phyloP scores from a whole-genome alignment of 2,113 vertebrate genomes.

The Rattus norvegicus region DNA sequence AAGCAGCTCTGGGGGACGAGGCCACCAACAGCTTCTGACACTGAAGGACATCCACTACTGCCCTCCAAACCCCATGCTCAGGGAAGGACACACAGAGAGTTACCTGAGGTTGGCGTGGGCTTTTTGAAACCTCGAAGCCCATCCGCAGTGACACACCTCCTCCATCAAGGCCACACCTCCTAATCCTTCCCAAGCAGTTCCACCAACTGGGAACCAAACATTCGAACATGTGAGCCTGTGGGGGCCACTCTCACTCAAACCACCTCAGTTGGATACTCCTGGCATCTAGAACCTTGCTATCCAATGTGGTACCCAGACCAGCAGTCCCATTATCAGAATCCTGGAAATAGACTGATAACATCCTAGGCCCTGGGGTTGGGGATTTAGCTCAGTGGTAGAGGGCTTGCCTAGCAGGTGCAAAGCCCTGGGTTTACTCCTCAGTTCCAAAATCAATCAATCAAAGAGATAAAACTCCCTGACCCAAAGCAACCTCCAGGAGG shows the following conservation, averaged over 20 bases:
- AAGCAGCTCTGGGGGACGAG: rapidly evolving
- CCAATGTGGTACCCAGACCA: neutral
- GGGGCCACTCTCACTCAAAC: neutral
- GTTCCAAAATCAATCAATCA: neutral
- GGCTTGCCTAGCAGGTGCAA: neutral
- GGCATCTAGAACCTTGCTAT: neutral
- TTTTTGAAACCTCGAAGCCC: neutral
- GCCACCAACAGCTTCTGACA: too few species aligned
- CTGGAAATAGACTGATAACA: rapidly evolving
- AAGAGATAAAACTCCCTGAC: neutral
- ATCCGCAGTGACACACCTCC: too few species aligned
- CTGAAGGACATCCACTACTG: neutral
- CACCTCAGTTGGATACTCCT: neutral
- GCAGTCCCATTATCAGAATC: neutral
- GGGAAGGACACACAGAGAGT: neutral
- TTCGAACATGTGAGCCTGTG: neutral
- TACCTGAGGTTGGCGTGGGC: neutral
- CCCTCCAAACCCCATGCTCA: neutral
- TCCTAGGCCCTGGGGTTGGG: too few species aligned
- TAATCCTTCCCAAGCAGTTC: neutral
- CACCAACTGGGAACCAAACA: neutral
- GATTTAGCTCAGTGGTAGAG: neutral
- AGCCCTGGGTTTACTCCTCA: neutral
- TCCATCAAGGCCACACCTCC: neutral
- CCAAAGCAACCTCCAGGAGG: neutral